These are phyloP conservation scores for Pterostichus niger DNA, from an alignment of 2,888 invertebrate genomes.

Conservation along the genomic window DNA sequence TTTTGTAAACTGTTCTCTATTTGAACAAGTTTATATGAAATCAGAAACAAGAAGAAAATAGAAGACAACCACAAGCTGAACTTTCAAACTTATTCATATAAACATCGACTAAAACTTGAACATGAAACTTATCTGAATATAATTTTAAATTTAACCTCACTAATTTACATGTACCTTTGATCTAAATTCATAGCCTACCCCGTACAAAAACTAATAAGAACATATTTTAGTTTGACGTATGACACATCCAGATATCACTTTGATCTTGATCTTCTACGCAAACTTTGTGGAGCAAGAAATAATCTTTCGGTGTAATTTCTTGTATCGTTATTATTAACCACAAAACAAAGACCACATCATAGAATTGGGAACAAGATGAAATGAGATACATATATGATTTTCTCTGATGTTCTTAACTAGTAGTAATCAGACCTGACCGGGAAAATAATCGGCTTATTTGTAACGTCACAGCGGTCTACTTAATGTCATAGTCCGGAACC, in stretches of 20 bases:
- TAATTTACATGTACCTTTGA: conserved; percentile 29
- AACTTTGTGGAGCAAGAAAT: conserved; percentile 14
- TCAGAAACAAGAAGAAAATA: conserved; percentile 6
- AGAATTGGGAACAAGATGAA: background rate
- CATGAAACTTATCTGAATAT: conserved; percentile 3
- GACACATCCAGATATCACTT: conserved; percentile 4
- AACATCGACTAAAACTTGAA: background rate
- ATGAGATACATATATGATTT: conserved; percentile 31
- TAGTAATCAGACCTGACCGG: conserved; percentile 46
- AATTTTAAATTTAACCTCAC: background rate
- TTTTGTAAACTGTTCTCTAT: conserved; percentile 22
- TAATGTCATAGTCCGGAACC: conserved; percentile 41
- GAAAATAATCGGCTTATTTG: conserved; percentile 57
- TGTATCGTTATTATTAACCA: conserved; percentile 11
- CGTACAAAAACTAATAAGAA: conserved; percentile 5
- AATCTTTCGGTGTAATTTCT: conserved; percentile 27
- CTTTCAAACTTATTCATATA: conserved; percentile 20
- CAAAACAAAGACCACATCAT: conserved; percentile 17
- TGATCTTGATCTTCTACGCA: background rate
- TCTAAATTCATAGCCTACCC: background rate
- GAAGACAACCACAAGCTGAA: conserved; percentile 18
- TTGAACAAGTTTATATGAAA: conserved; percentile 36
- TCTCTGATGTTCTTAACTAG: conserved; percentile 39
- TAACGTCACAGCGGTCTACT: conserved; percentile 54
- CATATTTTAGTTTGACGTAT: background rate